These are phyloP conservation scores for Acanthochromis polyacanthus DNA, from an alignment of 2,113 vertebrate species.

Conservation along the genomic window DNA sequence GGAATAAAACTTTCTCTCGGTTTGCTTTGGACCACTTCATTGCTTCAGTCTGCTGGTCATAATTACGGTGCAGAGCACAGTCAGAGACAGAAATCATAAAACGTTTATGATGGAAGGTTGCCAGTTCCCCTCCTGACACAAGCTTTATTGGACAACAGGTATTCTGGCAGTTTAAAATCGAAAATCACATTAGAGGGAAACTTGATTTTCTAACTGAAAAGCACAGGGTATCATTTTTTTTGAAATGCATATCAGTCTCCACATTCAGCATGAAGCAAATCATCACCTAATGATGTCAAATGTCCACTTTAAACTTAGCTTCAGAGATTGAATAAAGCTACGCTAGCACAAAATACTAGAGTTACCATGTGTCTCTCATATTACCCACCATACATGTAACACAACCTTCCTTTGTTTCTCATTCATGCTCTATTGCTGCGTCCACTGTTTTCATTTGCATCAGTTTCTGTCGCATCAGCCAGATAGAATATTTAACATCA, in stretches of 20 bases:
- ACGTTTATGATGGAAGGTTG: constrained; percentile 18
- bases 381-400: constrained; percentile 44
- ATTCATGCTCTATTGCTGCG: constrained; percentile 3
- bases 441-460: constrained; percentile 33
- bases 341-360: constrained; percentile 34
- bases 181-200: neutral
- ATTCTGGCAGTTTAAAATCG: neutral
- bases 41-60: neutral
- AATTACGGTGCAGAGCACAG: neutral
- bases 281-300: constrained; percentile 24
- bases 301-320: constrained; percentile 4
- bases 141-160: neutral
- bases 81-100: constrained; percentile 11
- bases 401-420: constrained; percentile 10
- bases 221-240: neutral
- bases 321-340: constrained; percentile 41
- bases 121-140: constrained; percentile 10
- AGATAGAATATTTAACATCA: constrained; percentile 26
- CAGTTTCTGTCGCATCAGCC: constrained; percentile 47
- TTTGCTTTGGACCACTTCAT: neutral
- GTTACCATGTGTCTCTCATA: constrained; percentile 26
- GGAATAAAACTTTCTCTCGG: neutral
- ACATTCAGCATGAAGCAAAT: constrained; percentile 18
- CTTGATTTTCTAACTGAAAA: neutral
- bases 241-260: neutral